A percentile compares a stretch with the other conserved stretches of the same genome.
Conservation (phyloP, 2,113 vertebrate species). For the Pelmatolapia mariae region DNA sequence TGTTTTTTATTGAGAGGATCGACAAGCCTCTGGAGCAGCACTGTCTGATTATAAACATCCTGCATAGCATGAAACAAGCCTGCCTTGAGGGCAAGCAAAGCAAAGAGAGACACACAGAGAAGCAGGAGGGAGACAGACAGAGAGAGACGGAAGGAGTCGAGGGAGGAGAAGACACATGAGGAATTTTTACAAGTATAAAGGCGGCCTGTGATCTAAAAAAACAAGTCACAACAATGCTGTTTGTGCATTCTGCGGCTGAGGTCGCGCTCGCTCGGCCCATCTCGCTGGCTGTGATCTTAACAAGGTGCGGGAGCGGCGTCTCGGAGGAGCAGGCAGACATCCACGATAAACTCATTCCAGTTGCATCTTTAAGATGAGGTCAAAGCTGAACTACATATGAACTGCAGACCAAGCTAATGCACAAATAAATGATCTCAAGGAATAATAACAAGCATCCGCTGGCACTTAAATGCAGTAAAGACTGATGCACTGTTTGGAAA, state of each 20-base stretch:
- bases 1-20: slow-evolving; percentile 10
- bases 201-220: slow-evolving; percentile 5
- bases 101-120: background rate
- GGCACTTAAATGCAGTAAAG: background rate
- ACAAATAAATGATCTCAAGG: background rate
- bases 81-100: slow-evolving; percentile 40
- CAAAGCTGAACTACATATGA: background rate
- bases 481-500: background rate
- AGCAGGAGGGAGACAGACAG: background rate
- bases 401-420: background rate
- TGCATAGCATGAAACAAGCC: slow-evolving; percentile 40
- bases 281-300: slow-evolving; percentile 13
- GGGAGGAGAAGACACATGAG: background rate
- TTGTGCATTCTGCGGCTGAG: slow-evolving; percentile 26
- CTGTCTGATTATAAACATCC: slow-evolving; percentile 48
- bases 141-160: background rate
- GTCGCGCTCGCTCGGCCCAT: background rate
- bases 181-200: slow-evolving; percentile 20
- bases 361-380: background rate
- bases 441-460: background rate
- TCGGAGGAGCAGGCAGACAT: background rate
- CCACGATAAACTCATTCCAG: slow-evolving; percentile 1
- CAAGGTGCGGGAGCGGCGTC: background rate
- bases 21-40: slow-evolving; percentile 24
- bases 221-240: slow-evolving; percentile 38